Conservation (phyloP, 2,797 vertebrate species). For the Smutsia gigantea region DNA sequence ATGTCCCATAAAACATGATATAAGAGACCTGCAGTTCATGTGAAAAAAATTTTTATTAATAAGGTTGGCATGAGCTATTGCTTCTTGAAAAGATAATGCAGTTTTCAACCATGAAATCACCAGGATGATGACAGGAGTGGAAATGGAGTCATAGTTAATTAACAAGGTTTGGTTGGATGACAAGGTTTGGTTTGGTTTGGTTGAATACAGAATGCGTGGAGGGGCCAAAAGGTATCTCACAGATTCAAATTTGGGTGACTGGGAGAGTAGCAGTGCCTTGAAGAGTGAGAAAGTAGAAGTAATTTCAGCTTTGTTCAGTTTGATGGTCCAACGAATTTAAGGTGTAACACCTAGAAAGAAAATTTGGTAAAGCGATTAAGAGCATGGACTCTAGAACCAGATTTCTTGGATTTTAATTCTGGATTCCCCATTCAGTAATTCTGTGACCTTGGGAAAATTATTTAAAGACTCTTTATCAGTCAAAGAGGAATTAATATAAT, state of each 20-base stretch:
- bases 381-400: background rate
- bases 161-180: slow-evolving; percentile 1
- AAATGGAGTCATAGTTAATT: slow-evolving; percentile 5
- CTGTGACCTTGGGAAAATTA: background rate
- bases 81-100: slow-evolving; percentile 25
- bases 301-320: slow-evolving; percentile 35
- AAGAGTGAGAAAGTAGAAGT: slow-evolving; percentile 12
- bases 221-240: background rate
- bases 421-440: background rate
- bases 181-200: slow-evolving; percentile 27
- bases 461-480: slow-evolving; percentile 1
- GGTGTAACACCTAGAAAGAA: background rate
- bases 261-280: background rate
- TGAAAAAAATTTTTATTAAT: slow-evolving; percentile 31
- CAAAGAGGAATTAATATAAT: background rate
- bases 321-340: slow-evolving; percentile 8
- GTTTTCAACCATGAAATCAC: background rate
- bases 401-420: slow-evolving; percentile 16
- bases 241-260: background rate
- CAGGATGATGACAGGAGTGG: background rate
- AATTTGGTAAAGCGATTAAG: slow-evolving; percentile 34
- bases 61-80: background rate
- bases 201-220: background rate
- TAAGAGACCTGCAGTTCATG: background rate
- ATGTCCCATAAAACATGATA: slow-evolving; percentile 5